These are phyloP conservation scores for Galleria mellonella DNA, from an alignment of 1,140 invertebrate genomes.

Conservation along the genomic window DNA sequence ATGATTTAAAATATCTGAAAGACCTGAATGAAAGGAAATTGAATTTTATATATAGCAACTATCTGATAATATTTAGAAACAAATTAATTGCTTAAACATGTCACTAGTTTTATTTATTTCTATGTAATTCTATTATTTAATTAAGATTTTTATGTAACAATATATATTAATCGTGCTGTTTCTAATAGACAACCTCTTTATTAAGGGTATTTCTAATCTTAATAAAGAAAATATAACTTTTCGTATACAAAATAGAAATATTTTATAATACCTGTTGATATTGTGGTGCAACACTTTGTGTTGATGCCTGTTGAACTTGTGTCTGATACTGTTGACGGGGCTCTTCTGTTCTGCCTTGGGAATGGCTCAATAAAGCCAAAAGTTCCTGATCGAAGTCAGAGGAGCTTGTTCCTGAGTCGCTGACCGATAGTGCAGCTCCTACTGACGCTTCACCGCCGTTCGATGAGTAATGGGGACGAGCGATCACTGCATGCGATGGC, in stretches of 20 bases:
- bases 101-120: too few relatives aligned
- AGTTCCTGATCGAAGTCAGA: slow-evolving; percentile 45
- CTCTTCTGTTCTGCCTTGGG: slow-evolving; percentile 23
- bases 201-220: too few relatives aligned
- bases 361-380: slow-evolving; percentile 39
- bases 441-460: slow-evolving; percentile 61
- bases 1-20: too few relatives aligned
- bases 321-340: slow-evolving; percentile 14
- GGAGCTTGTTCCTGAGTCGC: slow-evolving; percentile 35
- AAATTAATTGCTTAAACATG: too few relatives aligned
- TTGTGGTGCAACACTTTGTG: slow-evolving; percentile 37
- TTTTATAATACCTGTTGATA: slow-evolving; percentile 42
- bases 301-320: slow-evolving; percentile 27
- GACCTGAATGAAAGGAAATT: too few relatives aligned
- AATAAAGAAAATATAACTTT: too few relatives aligned
- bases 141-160: too few relatives aligned
- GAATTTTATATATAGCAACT: too few relatives aligned
- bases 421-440: slow-evolving; percentile 56
- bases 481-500: slow-evolving; percentile 55
- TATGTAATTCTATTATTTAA: too few relatives aligned
- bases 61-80: too few relatives aligned
- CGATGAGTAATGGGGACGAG: slow-evolving; percentile 46
- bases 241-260: neutral
- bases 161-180: too few relatives aligned
- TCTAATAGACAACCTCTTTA: too few relatives aligned